Base-by-base conservation (phyloP, 2,113 vertebrate genomes). In the Sceloporus tristichus region DNA sequence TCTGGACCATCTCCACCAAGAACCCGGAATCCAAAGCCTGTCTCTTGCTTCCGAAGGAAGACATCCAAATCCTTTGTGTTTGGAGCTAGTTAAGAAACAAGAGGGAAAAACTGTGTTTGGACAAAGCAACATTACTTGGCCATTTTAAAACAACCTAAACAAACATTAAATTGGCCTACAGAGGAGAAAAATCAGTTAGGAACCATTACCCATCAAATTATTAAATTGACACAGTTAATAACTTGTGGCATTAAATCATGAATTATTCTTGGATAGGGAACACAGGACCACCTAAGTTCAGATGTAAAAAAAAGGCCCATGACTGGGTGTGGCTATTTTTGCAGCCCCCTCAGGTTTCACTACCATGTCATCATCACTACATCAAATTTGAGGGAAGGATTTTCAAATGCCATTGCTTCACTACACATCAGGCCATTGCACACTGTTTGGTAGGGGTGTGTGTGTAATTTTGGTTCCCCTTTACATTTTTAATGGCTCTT, bases 11-110 rank as follows among this genome's bases (percentile, higher is more conserved):
- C 99, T 84, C 99, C 99, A 90, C 99, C 99, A 1, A 99, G 97
- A 48, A 99, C 98, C 19, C 99, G 96, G 96, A 99, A 99, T 78
- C 99, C 98, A 91, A 99, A 99, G 66, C 99, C 99, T 0, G 98
- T 98, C 91, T 99, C 99, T 92, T 99, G 98, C 92, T 99, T 99
- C 88, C 98, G 97, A 91, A 99, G 98, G 93, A 98, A 99, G 93
- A 99, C 97, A 65, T 99, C 98, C 95, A 99, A 94, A 87, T 99
- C 98, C 96, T 98, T 99, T 70, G 98, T 98, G 92, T 99, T 98
- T 65, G 97, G 96, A 90, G 99, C 99, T 99, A 90, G 54, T 81
- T 78, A 94, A 90, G 94, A 87, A 27, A 88, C 93, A 86, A 29
- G 42, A 78, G 38, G 10, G 89, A 81, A 91, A 88, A 89, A 53